A percentile compares a stretch with the other conserved stretches of the same genome.
Evolutionary conservation across 2,797 vertebrate species (phyloP).

Genomic region (Oophaga sylvatica): DNA sequence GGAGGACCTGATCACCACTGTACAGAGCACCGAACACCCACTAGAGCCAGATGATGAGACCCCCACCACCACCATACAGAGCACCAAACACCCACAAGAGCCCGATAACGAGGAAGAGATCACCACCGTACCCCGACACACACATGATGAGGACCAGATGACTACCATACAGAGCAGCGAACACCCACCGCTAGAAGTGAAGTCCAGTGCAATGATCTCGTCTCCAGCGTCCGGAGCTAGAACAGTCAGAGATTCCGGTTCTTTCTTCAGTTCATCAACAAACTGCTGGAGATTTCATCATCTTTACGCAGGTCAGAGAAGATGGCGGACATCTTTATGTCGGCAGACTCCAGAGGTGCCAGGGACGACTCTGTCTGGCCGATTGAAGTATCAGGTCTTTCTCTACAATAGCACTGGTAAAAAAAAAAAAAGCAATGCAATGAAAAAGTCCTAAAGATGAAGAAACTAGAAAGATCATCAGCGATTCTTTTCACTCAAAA

Average conservation of each 20-base stretch:
- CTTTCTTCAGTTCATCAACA: conserved; percentile 92
- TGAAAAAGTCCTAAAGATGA: neutral
- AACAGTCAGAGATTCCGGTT: conserved; percentile 87
- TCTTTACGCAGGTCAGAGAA: conserved; percentile 78
- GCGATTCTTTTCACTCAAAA: too few relatives aligned
- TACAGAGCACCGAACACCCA: neutral
- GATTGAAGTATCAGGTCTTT: conserved; percentile 91
- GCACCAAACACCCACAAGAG: too few relatives aligned
- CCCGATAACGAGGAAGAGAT: too few relatives aligned
- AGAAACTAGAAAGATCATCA: too few relatives aligned
- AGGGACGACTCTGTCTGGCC: conserved; percentile 86
- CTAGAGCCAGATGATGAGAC: too few relatives aligned
- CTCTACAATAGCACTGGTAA: conserved; percentile 88
- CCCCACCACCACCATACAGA: too few relatives aligned
- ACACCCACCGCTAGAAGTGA: conserved; percentile 81
- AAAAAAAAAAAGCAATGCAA: neutral
- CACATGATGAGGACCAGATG: too few relatives aligned
- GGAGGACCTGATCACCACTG: too few relatives aligned
- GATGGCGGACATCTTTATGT: conserved; percentile 82
- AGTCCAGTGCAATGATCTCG: conserved; percentile 89
- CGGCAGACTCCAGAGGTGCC: conserved; percentile 77
- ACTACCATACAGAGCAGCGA: neutral
- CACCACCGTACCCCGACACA: too few relatives aligned
- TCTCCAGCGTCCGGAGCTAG: conserved; percentile 96
- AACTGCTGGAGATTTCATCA: conserved; percentile 71